These are phyloP conservation scores for Cinclus mexicanus DNA, from an alignment of 2,113 vertebrate genomes.

Conservation along the genomic window DNA sequence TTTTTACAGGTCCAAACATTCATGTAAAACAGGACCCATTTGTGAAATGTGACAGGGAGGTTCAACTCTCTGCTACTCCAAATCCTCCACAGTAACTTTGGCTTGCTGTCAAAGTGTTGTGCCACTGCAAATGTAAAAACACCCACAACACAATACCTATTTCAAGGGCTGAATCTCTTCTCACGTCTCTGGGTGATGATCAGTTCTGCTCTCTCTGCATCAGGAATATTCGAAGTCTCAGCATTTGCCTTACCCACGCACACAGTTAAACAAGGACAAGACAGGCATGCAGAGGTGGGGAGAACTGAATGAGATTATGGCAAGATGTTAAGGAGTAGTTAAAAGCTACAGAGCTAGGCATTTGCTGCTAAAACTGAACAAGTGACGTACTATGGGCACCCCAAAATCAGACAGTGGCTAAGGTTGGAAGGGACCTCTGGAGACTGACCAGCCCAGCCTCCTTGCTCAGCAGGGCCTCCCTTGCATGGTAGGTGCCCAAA, in stretches of 20 bases:
- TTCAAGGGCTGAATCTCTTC: background rate
- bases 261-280: background rate
- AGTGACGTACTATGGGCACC: background rate
- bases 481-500: background rate
- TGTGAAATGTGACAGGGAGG: background rate
- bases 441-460: background rate
- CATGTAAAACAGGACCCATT: background rate
- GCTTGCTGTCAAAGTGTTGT: background rate
- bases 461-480: background rate
- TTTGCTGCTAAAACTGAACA: background rate
- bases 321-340: background rate
- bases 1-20: background rate
- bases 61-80: background rate
- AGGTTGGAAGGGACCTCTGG: background rate
- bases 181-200: background rate
- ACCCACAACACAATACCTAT: background rate
- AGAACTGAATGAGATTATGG: background rate
- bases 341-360: background rate
- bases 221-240: background rate
- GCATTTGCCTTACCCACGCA: background rate
- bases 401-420: background rate
- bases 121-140: background rate
- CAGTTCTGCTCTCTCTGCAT: background rate
- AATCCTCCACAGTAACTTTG: background rate
- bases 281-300: background rate